Conservation (phyloP, 2,888 invertebrate genomes). For the Allygus modestus region DNA sequence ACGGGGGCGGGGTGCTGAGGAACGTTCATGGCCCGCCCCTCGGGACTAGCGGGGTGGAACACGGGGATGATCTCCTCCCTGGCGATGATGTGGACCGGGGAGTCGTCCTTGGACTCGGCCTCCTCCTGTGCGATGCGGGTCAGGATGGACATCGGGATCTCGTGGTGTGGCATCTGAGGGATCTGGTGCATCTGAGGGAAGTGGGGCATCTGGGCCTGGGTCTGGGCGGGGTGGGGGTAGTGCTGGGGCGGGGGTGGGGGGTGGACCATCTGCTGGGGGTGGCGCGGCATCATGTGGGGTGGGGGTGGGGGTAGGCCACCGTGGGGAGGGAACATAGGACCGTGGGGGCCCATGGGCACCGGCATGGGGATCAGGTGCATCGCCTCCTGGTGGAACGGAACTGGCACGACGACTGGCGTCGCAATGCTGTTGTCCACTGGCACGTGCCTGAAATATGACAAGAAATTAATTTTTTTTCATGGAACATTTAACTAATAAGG, state of each 20-base stretch:
- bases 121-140: slow-evolving; percentile 74
- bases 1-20: slow-evolving; percentile 66
- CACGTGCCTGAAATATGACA: slow-evolving; percentile 73
- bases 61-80: slow-evolving; percentile 69
- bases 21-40: slow-evolving; percentile 60
- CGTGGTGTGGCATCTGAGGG: background rate
- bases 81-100: slow-evolving; percentile 66
- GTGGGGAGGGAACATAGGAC: slow-evolving; percentile 67
- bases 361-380: slow-evolving; percentile 68
- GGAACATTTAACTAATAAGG: too few species aligned
- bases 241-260: slow-evolving; percentile 71
- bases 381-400: slow-evolving; percentile 70
- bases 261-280: slow-evolving; percentile 60
- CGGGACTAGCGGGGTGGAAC: slow-evolving; percentile 67
- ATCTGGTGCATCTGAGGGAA: background rate
- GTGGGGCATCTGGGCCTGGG: slow-evolving; percentile 68
- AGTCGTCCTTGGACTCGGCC: slow-evolving; percentile 61
- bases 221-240: slow-evolving; percentile 61
- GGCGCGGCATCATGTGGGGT: slow-evolving; percentile 66
- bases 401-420: slow-evolving; percentile 74
- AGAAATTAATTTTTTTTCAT: too few species aligned
- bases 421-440: slow-evolving; percentile 78
- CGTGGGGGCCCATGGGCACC: slow-evolving; percentile 67
- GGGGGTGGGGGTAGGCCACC: slow-evolving; percentile 69
- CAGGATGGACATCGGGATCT: slow-evolving; percentile 70